Evolutionary conservation across 2,888 invertebrate genomes (phyloP), one percentile per base, ranked within the genome.

Genomic region (Drosophila tripunctata): DNA sequence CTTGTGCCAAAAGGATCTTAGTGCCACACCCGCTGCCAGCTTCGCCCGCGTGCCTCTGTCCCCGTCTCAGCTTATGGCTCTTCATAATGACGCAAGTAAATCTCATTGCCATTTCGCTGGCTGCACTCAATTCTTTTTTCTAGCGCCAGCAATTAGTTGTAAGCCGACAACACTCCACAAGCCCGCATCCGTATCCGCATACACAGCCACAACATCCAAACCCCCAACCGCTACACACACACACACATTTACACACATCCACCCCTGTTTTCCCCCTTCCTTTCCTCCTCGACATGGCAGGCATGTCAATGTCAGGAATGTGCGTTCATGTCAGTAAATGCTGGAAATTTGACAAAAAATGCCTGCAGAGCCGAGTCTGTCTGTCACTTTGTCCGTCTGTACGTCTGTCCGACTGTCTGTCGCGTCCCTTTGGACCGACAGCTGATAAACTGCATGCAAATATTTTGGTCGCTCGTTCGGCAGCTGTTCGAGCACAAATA

Each of bases 281-380:
- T 12, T 21, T 12, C 27, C 5, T 12, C 33, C 21, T 4, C 6
- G 22, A 17, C 27, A 22, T 22, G 31, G 31, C 27, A 41, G 67
- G 61, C 74, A 66, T 63, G 70, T 63, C 57, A 50, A 63, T 66
- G 82, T 50, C 41, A 52, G 80, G 86, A 88, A 82, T 82, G 65
- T 63, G 72, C 58, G 64, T 83, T 65, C 69, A 79, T 82, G 79
- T 79, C 81, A 52, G 76, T 45, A 68, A 83, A 82, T 62, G 58
- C 44, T 69, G 66, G 38, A 86, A 82, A 87, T 82, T 86, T 88
- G 84, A 72, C 82, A 80, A 87, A 86, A n/a, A 83, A 86, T 84
- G 64, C 48, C 48, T 36, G 35, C 48, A 48, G 36, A 48, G 22
- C 8, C 22, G 27, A 10, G 27, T 27, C 27, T 27, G 10, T 27